Evolutionary conservation across 2,113 vertebrate species (phyloP).

Genomic region (Merops nubicus): DNA sequence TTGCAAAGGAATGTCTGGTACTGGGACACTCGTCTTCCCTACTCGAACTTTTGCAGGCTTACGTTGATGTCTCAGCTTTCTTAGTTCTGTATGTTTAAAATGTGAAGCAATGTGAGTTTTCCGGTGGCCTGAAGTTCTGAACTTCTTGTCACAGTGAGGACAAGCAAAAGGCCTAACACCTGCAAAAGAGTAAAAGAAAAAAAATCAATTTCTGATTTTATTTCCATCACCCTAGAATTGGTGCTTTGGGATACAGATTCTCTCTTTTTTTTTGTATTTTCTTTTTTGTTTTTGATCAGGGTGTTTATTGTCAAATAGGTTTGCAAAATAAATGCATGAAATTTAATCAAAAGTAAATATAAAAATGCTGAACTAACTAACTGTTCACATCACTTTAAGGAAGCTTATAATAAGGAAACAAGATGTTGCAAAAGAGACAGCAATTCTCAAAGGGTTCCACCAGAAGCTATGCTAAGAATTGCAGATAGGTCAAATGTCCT

Average conservation of each 20-base stretch:
- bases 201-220: neutral
- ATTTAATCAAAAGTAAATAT: neutral
- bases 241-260: neutral
- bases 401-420: neutral
- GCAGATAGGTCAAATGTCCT: neutral
- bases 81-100: constrained; percentile 91
- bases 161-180: constrained; percentile 95
- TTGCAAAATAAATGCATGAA: neutral
- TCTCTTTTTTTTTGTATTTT: neutral
- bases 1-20: constrained; percentile 93
- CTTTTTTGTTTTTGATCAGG: neutral
- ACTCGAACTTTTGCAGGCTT: constrained; percentile 87
- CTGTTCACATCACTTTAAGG: neutral
- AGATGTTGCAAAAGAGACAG: neutral
- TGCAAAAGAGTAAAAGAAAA: constrained; percentile 39
- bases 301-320: neutral
- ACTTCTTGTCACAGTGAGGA: constrained; percentile 98
- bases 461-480: neutral
- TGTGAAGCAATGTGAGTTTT: constrained; percentile 97
- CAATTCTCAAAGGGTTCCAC: neutral
- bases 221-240: neutral
- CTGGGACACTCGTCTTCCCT: constrained; percentile 84
- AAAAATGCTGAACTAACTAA: neutral
- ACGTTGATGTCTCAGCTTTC: constrained; percentile 90
- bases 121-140: constrained; percentile 94